Evolutionary conservation across 2,113 vertebrate genomes (phyloP).

Genomic region (Puffinus mauretanicus): DNA sequence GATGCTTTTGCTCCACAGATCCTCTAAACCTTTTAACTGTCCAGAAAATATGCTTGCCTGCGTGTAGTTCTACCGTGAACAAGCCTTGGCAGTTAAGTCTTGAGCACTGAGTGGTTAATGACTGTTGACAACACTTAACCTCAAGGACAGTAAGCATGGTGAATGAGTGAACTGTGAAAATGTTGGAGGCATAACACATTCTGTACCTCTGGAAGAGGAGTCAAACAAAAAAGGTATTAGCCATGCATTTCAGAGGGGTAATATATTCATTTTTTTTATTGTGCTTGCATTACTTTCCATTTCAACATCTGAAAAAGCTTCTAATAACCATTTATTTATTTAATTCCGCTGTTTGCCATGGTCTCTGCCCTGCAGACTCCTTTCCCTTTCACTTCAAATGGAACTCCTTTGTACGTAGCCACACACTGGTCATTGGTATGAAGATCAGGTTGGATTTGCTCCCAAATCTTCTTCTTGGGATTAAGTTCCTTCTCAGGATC

Average conservation of each 20-base stretch:
- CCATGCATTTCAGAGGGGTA: neutral
- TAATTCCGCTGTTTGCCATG: constrained; percentile 92
- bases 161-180: neutral
- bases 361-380: constrained; percentile 91
- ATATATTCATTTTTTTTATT: constrained; percentile 54
- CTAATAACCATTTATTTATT: constrained; percentile 65
- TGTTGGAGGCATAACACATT: neutral
- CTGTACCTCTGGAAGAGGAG: neutral
- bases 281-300: constrained; percentile 32
- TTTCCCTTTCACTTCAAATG: constrained; percentile 91
- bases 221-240: constrained; percentile 10
- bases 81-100: neutral
- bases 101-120: neutral
- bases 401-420: constrained; percentile 90
- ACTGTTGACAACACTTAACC: neutral
- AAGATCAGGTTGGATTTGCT: constrained; percentile 93
- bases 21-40: neutral
- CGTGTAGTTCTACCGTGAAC: neutral
- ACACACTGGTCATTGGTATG: constrained; percentile 84
- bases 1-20: neutral
- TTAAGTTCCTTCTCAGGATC: constrained; percentile 96
- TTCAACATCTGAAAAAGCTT: constrained; percentile 10
- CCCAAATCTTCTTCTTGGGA: constrained; percentile 98
- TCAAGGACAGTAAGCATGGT: neutral
- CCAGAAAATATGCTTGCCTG: neutral